These are phyloP conservation scores for Zaprionus nigranus DNA, from an alignment of 1,140 invertebrate genomes.

Conservation along the genomic window DNA sequence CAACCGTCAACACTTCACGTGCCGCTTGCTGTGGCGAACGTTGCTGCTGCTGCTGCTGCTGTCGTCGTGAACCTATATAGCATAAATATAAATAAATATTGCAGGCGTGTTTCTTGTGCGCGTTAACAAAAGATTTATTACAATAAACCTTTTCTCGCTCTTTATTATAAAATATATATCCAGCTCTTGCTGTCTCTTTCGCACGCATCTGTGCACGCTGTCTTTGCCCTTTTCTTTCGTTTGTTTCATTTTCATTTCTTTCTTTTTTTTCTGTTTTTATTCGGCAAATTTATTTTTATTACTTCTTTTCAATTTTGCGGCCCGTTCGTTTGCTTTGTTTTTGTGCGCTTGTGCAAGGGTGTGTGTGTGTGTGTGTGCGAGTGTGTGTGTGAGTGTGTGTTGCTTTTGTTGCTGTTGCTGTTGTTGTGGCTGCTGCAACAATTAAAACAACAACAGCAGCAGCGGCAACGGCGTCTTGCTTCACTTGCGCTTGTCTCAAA, in stretches of 20 bases:
- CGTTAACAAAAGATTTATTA: slow-evolving; percentile 80
- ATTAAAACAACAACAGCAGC: slow-evolving; percentile 67
- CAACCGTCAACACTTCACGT: slow-evolving; percentile 55
- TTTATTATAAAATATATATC: slow-evolving; percentile 47
- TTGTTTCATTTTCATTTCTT: slow-evolving; percentile 36
- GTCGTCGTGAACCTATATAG: slow-evolving; percentile 70
- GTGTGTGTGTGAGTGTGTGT: neutral
- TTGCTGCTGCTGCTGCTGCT: slow-evolving; percentile 17
- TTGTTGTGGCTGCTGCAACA: slow-evolving; percentile 57
- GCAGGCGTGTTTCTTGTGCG: slow-evolving; percentile 39
- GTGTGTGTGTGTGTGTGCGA: neutral
- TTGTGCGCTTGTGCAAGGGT: slow-evolving; percentile 66
- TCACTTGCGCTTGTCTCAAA: slow-evolving; percentile 56
- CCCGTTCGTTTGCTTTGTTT: slow-evolving; percentile 56
- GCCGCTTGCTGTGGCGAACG: slow-evolving; percentile 26
- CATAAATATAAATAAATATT: slow-evolving; percentile 60
- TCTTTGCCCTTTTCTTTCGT: slow-evolving; percentile 20
- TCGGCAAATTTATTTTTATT: slow-evolving; percentile 78
- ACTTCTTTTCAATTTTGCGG: slow-evolving; percentile 72
- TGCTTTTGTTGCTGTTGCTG: slow-evolving; percentile 24
- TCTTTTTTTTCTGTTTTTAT: slow-evolving; percentile 45
- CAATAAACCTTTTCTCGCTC: slow-evolving; percentile 70
- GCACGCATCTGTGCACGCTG: neutral
- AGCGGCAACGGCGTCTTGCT: slow-evolving; percentile 54
- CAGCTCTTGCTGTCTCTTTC: neutral